These are phyloP conservation scores for Podargus strigoides DNA, from an alignment of 2,797 vertebrate species.

Conservation along the genomic window DNA sequence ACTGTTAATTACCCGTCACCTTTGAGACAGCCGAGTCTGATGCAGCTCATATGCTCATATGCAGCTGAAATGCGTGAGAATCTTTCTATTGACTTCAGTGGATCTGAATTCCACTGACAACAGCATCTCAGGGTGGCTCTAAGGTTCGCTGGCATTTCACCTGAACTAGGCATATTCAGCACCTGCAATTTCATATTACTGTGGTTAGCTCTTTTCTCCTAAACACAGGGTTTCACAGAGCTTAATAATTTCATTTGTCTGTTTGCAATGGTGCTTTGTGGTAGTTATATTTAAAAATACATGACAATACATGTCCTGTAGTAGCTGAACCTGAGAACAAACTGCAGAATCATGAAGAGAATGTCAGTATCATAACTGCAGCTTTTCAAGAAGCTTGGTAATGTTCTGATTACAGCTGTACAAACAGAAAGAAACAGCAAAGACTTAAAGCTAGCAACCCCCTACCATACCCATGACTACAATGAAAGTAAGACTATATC, in stretches of 20 bases:
- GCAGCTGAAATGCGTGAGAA: neutral
- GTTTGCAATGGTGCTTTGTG: neutral
- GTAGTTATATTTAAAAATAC: too few species aligned
- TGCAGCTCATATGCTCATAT: neutral
- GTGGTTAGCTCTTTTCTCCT: neutral
- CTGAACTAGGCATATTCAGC: neutral
- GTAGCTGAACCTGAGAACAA: neutral
- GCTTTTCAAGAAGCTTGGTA: neutral
- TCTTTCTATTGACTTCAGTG: neutral
- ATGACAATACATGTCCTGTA: neutral
- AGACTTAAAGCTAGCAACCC: neutral
- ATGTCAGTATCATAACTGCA: neutral
- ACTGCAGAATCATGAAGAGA: neutral
- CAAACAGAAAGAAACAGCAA: neutral
- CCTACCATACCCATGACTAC: neutral
- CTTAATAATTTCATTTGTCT: neutral
- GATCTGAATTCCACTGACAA: too few species aligned
- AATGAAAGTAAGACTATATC: neutral
- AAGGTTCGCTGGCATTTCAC: neutral
- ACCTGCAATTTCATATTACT: neutral
- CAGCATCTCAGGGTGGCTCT: neutral
- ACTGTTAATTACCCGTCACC: neutral
- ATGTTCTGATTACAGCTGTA: neutral
- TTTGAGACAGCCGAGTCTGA: neutral
- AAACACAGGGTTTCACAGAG: neutral